Evolutionary conservation across 30 jellyfish, hydroid and myxozoan genomes (phyloP), one percentile per base, ranked within the genome.

Genomic region (Pseudorhiza aurosa): DNA sequence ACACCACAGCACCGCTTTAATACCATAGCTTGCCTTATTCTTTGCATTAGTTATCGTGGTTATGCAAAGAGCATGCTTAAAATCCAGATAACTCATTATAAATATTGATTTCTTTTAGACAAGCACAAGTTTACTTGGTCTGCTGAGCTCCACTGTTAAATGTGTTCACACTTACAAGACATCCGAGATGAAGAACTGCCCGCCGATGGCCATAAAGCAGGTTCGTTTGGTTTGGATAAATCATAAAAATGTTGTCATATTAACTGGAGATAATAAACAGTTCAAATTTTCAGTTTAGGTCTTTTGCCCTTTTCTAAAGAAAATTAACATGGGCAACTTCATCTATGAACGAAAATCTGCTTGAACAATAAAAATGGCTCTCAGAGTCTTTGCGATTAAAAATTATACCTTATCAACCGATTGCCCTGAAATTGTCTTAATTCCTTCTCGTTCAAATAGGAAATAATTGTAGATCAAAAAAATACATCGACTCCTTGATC

Each of bases 131-230:
- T 71, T 92, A 39, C 96, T 92, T 35, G 98, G 98, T 1, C 85
- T 92, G 96, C 89, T 92, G 30, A 92, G 98, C 47, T 85, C 98
- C 2, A 85, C 98, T 6, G 85, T 92, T 36, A 85, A 86, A 51
- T 92, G 98, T 71, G 82, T 92, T 1, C 98, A 92, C 2, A 78
- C 98, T 1, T 63, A 73, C 87, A 46, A 83, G 42, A 85, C 97
- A 14, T 83, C 96, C 0, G 96, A 83, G 27, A 4, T 71, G 32
- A 81, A 81, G 44, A 65, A 55, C 25, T 65, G 78, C 47, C 32
- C 79, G 18, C 83, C 59, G 12, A 49, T 68, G 2, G 75, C 90
- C 5, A 30, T 46, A 5, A 85, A 85, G 45, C 91, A 70, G 19
- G 49, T 92, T 5, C 81, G 96, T 9, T 76, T 92, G 50, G 87